Conservation (phyloP, 2,888 invertebrate genomes). For the Apamea epomidion region DNA sequence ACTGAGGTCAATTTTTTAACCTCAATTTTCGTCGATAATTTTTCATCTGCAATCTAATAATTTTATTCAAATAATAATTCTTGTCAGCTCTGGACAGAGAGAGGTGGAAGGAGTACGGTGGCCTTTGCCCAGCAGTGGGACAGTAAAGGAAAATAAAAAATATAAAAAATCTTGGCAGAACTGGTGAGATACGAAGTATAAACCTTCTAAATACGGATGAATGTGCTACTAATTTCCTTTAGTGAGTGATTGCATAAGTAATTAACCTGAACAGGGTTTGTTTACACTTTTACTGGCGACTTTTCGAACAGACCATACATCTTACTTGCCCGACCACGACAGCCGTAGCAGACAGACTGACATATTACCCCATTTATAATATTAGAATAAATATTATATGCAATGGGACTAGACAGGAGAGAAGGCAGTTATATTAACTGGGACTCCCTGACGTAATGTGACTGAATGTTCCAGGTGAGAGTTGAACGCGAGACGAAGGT, state of each 20-base stretch:
- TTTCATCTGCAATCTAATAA: background rate
- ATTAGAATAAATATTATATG: conserved; percentile 62
- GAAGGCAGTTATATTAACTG: conserved; percentile 41
- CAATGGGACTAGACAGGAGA: conserved; percentile 29
- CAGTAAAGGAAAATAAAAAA: no score
- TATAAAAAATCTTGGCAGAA: background rate
- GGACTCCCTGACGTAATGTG: conserved; percentile 37
- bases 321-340: background rate
- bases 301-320: background rate
- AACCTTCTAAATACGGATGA: background rate
- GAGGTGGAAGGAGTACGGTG: no score
- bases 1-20: background rate
- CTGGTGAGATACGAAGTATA: background rate
- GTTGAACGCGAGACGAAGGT: background rate
- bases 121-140: no score
- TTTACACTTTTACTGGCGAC: background rate
- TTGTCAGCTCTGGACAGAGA: no score
- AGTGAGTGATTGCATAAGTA: background rate
- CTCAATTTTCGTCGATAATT: background rate
- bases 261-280: background rate
- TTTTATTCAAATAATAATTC: background rate
- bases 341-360: conserved; percentile 12
- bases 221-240: background rate
- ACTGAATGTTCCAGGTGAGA: conserved; percentile 5
- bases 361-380: conserved; percentile 57